Conservation (phyloP, 1,140 invertebrate genomes). For the Antheraea mylitta region DNA sequence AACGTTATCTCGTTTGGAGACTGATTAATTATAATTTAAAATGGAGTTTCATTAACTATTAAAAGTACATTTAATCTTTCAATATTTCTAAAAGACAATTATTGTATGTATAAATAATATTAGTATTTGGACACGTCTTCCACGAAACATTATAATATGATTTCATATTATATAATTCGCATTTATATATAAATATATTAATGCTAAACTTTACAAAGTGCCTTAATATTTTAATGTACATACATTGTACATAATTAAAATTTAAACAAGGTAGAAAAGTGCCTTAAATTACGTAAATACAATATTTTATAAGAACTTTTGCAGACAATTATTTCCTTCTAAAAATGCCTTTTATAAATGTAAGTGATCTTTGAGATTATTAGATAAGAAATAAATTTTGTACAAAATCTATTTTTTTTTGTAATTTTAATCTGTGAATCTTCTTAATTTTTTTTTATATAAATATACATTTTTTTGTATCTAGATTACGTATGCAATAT, state of each 20-base stretch:
- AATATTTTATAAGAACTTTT: not conserved
- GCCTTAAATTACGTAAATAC: not conserved
- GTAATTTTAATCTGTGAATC: conserved; percentile 46
- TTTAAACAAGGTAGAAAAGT: not conserved
- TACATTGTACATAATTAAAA: not conserved
- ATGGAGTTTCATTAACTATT: conserved; percentile 18
- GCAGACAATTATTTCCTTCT: not conserved
- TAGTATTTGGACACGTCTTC: conserved; percentile 18
- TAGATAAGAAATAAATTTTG: conserved; percentile 42
- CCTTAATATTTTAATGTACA: not conserved
- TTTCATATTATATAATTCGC: conserved; percentile 29
- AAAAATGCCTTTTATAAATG: conserved; percentile 6
- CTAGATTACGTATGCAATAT: conserved; percentile 13
- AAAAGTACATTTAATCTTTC: conserved; percentile 22
- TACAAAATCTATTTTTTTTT: conserved; percentile 64
- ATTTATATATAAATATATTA: not conserved
- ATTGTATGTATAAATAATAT: conserved; percentile 7
- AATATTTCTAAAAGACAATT: conserved; percentile 14
- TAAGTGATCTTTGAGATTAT: conserved; percentile 55
- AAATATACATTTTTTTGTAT: conserved; percentile 24
- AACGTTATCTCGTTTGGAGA: conserved; percentile 50
- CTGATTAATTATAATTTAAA: conserved; percentile 63
- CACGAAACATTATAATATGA: conserved; percentile 11
- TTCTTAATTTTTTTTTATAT: conserved; percentile 14
- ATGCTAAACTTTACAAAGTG: not conserved